Evolutionary conservation across 2,113 vertebrate genomes (phyloP).

Genomic region (Antigone vipio): DNA sequence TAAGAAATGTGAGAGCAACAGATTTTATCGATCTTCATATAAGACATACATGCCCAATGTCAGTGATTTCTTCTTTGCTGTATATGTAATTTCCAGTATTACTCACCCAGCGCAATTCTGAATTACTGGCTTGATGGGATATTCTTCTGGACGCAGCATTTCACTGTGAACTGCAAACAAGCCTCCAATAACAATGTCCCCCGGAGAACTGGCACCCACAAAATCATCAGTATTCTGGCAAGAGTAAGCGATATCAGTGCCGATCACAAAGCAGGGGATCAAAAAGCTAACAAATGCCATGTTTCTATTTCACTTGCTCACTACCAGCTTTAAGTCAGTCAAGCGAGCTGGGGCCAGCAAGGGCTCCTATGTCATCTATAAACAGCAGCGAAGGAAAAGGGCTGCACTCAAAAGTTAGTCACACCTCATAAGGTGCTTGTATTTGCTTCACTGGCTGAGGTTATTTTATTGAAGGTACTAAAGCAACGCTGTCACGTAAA

Average conservation of each 20-base stretch:
- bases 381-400: slow-evolving; percentile 23
- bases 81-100: background rate
- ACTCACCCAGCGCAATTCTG: slow-evolving; percentile 81
- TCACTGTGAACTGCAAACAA: slow-evolving; percentile 75
- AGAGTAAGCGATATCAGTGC: slow-evolving; percentile 20
- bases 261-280: slow-evolving; percentile 44
- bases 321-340: slow-evolving; percentile 23
- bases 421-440: slow-evolving; percentile 32
- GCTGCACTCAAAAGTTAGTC: background rate
- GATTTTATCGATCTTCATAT: background rate
- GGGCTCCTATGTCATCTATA: slow-evolving; percentile 54
- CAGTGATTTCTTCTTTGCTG: background rate
- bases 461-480: background rate
- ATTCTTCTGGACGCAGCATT: slow-evolving; percentile 61
- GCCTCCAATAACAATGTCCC: slow-evolving; percentile 75
- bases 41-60: background rate
- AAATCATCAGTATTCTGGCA: slow-evolving; percentile 69
- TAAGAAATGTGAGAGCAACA: background rate
- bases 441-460: slow-evolving; percentile 22
- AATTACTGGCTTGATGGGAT: slow-evolving; percentile 68
- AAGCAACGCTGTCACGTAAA: background rate
- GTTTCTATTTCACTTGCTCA: slow-evolving; percentile 22
- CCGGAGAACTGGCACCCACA: slow-evolving; percentile 66
- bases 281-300: slow-evolving; percentile 61
- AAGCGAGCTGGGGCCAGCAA: background rate